These are phyloP conservation scores for Pelobates cultripes DNA, from an alignment of 2,797 vertebrate species.

Conservation along the genomic window DNA sequence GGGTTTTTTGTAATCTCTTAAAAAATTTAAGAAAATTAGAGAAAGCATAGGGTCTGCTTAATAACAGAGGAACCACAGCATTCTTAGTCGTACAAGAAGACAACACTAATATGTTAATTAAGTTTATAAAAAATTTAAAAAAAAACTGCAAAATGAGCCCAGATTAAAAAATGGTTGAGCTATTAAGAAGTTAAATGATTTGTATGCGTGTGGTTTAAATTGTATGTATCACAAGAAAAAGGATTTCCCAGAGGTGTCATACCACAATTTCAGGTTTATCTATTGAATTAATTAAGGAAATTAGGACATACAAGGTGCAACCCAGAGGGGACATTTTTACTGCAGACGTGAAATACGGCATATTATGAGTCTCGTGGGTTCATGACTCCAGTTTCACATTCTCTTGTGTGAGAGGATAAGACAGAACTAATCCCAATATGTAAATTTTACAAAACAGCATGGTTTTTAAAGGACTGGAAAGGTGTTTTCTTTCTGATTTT, in stretches of 20 bases:
- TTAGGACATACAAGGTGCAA: constrained; percentile 49
- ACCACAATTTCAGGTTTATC: constrained; percentile 32
- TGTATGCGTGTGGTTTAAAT: constrained; percentile 29
- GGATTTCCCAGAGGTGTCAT: constrained; percentile 23
- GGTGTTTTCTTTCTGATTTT: neutral
- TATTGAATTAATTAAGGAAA: constrained; percentile 68
- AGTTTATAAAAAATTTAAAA: too few species aligned
- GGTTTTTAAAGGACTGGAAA: neutral
- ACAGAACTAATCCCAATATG: constrained; percentile 43
- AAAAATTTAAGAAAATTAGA: too few species aligned
- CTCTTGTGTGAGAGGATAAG: constrained; percentile 5
- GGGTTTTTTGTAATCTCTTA: too few species aligned
- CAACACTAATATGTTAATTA: too few species aligned
- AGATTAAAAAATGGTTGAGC: too few species aligned
- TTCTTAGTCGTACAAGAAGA: too few species aligned
- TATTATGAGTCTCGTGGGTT: constrained; percentile 29
- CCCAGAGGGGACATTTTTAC: constrained; percentile 42
- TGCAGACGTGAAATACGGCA: constrained; percentile 33
- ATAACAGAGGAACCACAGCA: too few species aligned
- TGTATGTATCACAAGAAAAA: constrained; percentile 22
- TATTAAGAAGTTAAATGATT: too few species aligned
- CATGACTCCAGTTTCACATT: constrained; percentile 35
- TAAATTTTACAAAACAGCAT: constrained; percentile 42
- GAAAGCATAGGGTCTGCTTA: too few species aligned
- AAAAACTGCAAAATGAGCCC: too few species aligned